A percentile compares a stretch with the other conserved stretches of the same genome.
Evolutionary conservation across 2,113 vertebrate genomes (phyloP).

Genomic region (Spheniscus mendiculus): DNA sequence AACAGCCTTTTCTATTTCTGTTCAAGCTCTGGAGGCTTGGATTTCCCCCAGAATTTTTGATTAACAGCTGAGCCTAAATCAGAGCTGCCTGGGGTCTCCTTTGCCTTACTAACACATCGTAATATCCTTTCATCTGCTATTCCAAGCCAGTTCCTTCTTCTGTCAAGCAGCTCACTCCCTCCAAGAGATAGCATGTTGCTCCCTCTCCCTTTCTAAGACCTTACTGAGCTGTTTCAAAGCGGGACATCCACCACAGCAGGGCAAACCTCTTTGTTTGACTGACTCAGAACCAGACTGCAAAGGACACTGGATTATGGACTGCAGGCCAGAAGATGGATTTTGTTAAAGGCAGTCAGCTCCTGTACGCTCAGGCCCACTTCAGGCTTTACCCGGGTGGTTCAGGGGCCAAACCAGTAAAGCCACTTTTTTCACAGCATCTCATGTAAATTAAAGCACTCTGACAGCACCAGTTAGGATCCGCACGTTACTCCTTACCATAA

Average conservation of each 20-base stretch:
- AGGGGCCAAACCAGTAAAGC: not conserved
- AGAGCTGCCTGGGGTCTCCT: constrained; percentile 45
- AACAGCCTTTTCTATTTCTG: constrained; percentile 46
- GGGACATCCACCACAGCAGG: not conserved
- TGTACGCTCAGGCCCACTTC: not conserved
- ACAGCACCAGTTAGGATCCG: not conserved
- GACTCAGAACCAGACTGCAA: not conserved
- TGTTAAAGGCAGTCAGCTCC: not conserved
- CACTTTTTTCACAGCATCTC: not conserved
- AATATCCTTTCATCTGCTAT: constrained; percentile 27
- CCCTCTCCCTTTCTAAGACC: not conserved
- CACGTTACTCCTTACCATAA: not conserved
- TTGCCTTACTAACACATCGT: constrained; percentile 13
- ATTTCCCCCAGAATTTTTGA: constrained; percentile 45
- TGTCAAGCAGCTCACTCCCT: not conserved
- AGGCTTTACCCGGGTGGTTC: not conserved
- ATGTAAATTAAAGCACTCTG: not conserved
- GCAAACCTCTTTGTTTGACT: not conserved
- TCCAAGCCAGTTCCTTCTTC: not conserved
- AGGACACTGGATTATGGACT: not conserved
- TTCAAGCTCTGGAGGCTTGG: constrained; percentile 42
- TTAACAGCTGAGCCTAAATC: constrained; percentile 55
- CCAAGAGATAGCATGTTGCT: not conserved
- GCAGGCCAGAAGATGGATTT: not conserved
- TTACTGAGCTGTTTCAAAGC: not conserved